These are phyloP conservation scores for Trichonephila clavipes DNA, from an alignment of 1,140 invertebrate genomes.

Conservation along the genomic window DNA sequence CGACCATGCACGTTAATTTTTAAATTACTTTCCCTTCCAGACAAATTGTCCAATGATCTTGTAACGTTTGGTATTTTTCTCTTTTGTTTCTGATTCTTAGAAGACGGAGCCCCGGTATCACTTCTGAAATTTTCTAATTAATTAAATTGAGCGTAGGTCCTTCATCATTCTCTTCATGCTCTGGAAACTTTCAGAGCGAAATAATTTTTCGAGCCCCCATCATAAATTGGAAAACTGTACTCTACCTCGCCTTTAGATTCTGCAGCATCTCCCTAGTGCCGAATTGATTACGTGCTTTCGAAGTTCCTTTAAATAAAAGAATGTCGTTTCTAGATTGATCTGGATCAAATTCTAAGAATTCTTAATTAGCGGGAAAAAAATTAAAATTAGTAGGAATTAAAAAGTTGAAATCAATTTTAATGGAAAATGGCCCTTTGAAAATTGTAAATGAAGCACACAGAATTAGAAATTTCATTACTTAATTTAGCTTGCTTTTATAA, in stretches of 20 bases:
- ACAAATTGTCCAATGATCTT: slow-evolving; percentile 4
- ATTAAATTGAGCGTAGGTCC: slow-evolving; percentile 48
- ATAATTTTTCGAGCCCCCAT: slow-evolving; percentile 2
- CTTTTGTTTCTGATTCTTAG: background rate
- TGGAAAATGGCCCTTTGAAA: background rate
- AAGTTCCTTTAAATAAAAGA: background rate
- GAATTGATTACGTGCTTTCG: background rate
- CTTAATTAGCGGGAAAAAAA: background rate
- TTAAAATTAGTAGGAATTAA: background rate
- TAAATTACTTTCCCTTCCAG: background rate
- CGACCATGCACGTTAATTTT: slow-evolving; percentile 46
- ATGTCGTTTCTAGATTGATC: background rate
- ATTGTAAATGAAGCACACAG: too few relatives aligned
- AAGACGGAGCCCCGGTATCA: background rate
- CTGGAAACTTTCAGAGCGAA: slow-evolving; percentile 23
- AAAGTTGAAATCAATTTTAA: background rate
- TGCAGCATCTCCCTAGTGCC: background rate
- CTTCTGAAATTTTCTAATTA: slow-evolving; percentile 50
- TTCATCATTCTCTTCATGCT: slow-evolving; percentile 32
- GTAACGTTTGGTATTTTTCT: slow-evolving; percentile 21
- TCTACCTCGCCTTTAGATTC: background rate
- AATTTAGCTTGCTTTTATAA: too few relatives aligned
- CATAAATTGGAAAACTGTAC: background rate
- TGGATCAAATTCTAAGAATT: background rate
- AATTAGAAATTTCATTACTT: too few relatives aligned